phyloP scores from a whole-genome alignment of 2,888 invertebrate species.

The Scaptomyza tumidula region DNA sequence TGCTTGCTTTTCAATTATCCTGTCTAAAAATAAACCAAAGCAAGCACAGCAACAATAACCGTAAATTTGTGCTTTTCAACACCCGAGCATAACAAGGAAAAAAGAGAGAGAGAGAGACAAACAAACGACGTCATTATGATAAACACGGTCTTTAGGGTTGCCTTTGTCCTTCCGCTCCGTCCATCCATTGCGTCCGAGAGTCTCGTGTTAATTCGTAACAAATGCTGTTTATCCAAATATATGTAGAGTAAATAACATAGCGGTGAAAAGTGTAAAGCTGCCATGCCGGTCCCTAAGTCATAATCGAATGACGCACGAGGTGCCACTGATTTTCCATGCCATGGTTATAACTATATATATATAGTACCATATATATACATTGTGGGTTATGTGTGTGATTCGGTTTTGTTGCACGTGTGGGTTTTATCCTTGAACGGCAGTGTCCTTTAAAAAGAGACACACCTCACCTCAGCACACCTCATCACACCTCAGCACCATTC shows the following conservation, averaged over 20 bases:
- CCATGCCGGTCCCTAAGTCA: slow-evolving; percentile 53
- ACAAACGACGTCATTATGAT: slow-evolving; percentile 70
- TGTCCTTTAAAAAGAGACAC: slow-evolving; percentile 44
- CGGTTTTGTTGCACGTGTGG: slow-evolving; percentile 37
- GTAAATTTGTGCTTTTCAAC: slow-evolving; percentile 14
- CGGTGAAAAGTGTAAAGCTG: slow-evolving; percentile 42
- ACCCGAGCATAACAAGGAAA: slow-evolving; percentile 21
- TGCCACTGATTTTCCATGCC: slow-evolving; percentile 46
- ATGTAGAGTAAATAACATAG: slow-evolving; percentile 55
- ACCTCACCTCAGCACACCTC: slow-evolving; percentile 19
- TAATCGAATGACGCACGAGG: slow-evolving; percentile 77
- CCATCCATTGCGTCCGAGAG: neutral
- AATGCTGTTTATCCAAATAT: slow-evolving; percentile 61
- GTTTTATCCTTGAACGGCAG: slow-evolving; percentile 58
- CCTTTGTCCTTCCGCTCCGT: neutral
- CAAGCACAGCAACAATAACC: slow-evolving; percentile 30
- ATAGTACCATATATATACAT: neutral
- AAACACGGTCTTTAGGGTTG: slow-evolving; percentile 41
- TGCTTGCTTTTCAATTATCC: slow-evolving; percentile 75
- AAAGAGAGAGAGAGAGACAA: slow-evolving; percentile 20
- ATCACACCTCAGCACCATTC: slow-evolving; percentile 4
- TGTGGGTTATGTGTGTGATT: slow-evolving; percentile 9
- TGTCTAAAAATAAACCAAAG: slow-evolving; percentile 65
- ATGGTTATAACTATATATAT: slow-evolving; percentile 36
- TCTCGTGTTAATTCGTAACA: slow-evolving; percentile 36